phyloP scores from a whole-genome alignment of 1,140 invertebrate genomes.

The Drosophila yakuba region DNA sequence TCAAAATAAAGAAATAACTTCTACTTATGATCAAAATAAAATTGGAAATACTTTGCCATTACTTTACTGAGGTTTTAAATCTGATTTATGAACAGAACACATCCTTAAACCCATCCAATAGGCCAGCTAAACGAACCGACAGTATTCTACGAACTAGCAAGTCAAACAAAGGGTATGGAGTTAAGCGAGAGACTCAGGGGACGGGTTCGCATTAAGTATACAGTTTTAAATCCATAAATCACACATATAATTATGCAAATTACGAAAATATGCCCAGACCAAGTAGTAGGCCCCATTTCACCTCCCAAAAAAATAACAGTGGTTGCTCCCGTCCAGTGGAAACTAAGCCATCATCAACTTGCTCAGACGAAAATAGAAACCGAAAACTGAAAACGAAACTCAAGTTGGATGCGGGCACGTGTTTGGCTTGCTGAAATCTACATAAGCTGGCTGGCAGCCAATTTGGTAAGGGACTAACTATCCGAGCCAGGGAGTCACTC shows the following conservation, averaged over 20 bases:
- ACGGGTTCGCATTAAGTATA: constrained; percentile 31
- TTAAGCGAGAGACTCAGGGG: constrained; percentile 1
- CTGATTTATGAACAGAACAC: background rate
- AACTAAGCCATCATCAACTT: constrained; percentile 32
- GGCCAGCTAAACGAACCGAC: constrained; percentile 11
- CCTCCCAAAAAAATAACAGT: background rate
- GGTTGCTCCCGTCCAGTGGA: background rate
- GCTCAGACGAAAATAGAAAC: constrained; percentile 63
- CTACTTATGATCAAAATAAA: no score
- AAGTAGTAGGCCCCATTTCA: constrained; percentile 55
- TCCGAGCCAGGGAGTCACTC: constrained; percentile 48
- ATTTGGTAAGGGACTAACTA: constrained; percentile 73
- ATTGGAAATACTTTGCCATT: no score
- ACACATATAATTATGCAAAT: constrained; percentile 82
- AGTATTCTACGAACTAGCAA: constrained; percentile 31
- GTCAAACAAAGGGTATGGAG: constrained; percentile 35
- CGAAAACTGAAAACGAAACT: constrained; percentile 63
- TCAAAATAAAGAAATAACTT: no score
- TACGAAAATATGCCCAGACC: constrained; percentile 62
- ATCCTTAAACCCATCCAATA: constrained; percentile 28
- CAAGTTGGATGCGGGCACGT: constrained; percentile 74
- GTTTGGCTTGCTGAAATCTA: constrained; percentile 79
- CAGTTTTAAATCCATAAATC: constrained; percentile 79
- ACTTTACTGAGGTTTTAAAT: background rate
- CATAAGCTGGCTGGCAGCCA: constrained; percentile 80